Evolutionary conservation across 1,140 invertebrate genomes (phyloP), one percentile per base, ranked within the genome.

Genomic region (Diorhabda elongata): DNA sequence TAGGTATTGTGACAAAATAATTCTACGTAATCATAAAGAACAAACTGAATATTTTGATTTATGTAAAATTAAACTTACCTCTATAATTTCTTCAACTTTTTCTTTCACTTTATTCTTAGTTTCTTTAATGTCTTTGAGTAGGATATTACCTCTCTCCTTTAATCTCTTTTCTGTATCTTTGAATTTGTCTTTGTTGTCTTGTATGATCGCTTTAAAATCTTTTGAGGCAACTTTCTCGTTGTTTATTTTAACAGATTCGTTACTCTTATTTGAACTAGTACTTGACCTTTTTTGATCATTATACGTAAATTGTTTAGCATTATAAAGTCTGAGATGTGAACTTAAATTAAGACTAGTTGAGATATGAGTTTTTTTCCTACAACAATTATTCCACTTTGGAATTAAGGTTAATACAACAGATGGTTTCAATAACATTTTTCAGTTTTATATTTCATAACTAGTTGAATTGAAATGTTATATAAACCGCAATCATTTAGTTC

Each of bases 81-180:
- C 86, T 69, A 90, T 87, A 42, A 89, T 87, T 83, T 88, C 87
- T 75, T 88, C 89, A 71, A 91, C 82, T 81, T 86, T 88, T 69
- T 85, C 85, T 77, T 84, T 82, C 59, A 84, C 79, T 73, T 86
- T 77, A 58, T 86, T 82, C 75, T 85, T 87, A 3, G 87, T 89
- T 78, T 89, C 87, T 71, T 87, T 84, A 70, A 90, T 87, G 77
- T 90, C 89, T 76, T 88, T 85, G 0, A 90, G 82, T 58, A 90
- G 78, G 52, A 85, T 81, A 73, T 87, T 84, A 68, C 87, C 87
- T 71, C 84, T 84, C 66, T 82, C 80, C 70, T 85, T 82, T n/a
- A 88, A 74, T 79, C 78, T 82, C 45, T 84, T 79, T 74, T 88
- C 85, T 8, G 85, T 87, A 75, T 83, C 80, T 71, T 80, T 81